phyloP scores from a whole-genome alignment of 2,797 vertebrate species.

The Eidolon dupreanum region DNA sequence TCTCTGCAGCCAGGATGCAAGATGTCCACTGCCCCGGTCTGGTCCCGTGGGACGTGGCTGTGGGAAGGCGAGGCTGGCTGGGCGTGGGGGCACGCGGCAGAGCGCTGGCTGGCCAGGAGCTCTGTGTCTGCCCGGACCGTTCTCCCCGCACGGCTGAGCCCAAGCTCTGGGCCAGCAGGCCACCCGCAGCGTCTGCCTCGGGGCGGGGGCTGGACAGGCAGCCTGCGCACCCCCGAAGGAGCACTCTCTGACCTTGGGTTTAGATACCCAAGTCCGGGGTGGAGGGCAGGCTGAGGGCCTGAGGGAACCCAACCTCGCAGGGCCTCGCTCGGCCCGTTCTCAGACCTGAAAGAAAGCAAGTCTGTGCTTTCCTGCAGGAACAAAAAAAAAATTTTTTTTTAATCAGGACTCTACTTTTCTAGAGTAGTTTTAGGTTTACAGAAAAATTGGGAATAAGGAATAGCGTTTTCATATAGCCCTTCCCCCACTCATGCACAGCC shows the following conservation, averaged over 20 bases:
- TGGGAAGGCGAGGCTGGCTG: background rate
- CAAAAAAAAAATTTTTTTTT: background rate
- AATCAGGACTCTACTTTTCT: background rate
- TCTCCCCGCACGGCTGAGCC: fast-evolving
- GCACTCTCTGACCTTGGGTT: background rate
- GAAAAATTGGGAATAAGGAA: background rate
- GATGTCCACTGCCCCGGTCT: background rate
- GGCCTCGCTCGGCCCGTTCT: background rate
- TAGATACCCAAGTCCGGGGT: background rate
- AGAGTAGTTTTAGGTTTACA: background rate
- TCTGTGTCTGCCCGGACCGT: background rate
- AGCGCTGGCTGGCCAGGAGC: background rate
- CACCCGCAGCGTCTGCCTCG: fast-evolving
- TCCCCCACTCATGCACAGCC: fast-evolving
- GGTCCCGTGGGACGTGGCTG: fast-evolving
- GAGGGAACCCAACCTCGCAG: too few relatives aligned
- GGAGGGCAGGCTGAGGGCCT: too few relatives aligned
- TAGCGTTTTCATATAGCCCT: too few relatives aligned
- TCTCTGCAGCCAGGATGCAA: too few relatives aligned
- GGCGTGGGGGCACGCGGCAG: too few relatives aligned
- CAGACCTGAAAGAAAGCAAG: background rate
- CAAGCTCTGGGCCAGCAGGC: background rate
- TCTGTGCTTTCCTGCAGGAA: background rate
- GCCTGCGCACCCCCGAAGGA: background rate
- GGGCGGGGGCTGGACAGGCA: fast-evolving